These are phyloP conservation scores for Channa maculata DNA, from an alignment of 2,113 vertebrate genomes.

Conservation along the genomic window DNA sequence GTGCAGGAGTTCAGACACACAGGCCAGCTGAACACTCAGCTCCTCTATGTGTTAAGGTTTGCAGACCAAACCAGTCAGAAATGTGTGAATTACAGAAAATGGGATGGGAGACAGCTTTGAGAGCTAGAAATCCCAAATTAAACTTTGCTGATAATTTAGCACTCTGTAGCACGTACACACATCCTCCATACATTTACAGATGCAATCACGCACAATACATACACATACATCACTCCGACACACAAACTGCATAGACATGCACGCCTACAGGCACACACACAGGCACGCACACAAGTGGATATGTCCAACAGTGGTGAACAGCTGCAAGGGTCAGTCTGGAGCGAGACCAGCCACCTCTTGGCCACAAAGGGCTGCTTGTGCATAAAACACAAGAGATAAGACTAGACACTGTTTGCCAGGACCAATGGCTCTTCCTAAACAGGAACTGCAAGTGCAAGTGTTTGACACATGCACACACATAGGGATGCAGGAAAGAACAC, in stretches of 20 bases:
- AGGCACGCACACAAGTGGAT: conserved; percentile 58
- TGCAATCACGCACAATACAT: too few species aligned
- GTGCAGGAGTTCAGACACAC: neutral
- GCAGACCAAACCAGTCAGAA: neutral
- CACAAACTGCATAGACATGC: conserved; percentile 5
- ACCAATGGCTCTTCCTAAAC: conserved; percentile 75
- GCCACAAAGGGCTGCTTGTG: conserved; percentile 85
- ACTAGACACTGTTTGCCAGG: conserved; percentile 78
- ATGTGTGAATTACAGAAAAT: too few species aligned
- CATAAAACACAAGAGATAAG: conserved; percentile 85
- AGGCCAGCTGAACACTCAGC: neutral
- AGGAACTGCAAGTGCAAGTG: conserved; percentile 80
- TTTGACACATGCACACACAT: conserved; percentile 48
- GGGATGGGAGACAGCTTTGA: neutral
- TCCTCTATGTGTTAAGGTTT: neutral
- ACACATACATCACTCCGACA: neutral
- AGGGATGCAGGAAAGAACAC: conserved; percentile 11
- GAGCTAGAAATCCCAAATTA: conserved; percentile 14
- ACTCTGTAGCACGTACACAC: neutral
- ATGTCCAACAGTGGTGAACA: conserved; percentile 83
- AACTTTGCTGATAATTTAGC: neutral
- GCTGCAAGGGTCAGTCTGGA: conserved; percentile 82
- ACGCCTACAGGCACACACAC: conserved; percentile 40
- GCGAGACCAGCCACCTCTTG: conserved; percentile 78
- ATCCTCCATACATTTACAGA: neutral